Conservation (phyloP, 2,797 vertebrate genomes). For the Takifugu ocellatus region DNA sequence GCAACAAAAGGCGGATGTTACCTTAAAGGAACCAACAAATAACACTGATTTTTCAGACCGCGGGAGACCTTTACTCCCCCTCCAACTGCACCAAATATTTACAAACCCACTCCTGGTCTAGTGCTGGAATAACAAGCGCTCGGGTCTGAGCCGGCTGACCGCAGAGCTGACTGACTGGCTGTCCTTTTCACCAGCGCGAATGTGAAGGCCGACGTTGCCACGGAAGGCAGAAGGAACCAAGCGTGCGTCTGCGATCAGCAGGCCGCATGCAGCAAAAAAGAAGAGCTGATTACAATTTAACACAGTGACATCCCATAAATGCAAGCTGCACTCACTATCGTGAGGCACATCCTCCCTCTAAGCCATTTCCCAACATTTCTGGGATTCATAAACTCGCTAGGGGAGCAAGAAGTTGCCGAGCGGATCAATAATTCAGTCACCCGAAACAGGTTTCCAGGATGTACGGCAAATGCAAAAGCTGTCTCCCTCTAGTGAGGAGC, state of each 20-base stretch:
- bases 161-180: conserved; percentile 20
- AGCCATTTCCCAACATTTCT: conserved; percentile 46
- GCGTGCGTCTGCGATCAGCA: conserved; percentile 21
- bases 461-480: conserved; percentile 42
- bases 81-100: conserved; percentile 22
- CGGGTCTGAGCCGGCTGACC: conserved; percentile 18
- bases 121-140: conserved; percentile 7
- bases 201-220: conserved; percentile 20
- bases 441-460: conserved; percentile 46
- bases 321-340: conserved; percentile 21
- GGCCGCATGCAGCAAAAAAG: conserved; percentile 2
- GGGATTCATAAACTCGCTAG: conserved; percentile 41
- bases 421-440: conserved; percentile 64
- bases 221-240: background rate
- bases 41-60: conserved; percentile 12
- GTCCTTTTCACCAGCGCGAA: conserved; percentile 13
- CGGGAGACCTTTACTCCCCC: conserved; percentile 7
- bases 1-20: too few species aligned
- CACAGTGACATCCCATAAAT: background rate
- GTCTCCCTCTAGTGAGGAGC: conserved; percentile 21
- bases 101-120: conserved; percentile 12
- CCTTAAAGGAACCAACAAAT: conserved; percentile 22
- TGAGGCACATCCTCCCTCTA: conserved; percentile 22
- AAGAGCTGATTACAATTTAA: conserved; percentile 10
- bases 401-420: conserved; percentile 47